Conservation (phyloP, 2,113 vertebrate species). For the Pionites leucogaster region DNA sequence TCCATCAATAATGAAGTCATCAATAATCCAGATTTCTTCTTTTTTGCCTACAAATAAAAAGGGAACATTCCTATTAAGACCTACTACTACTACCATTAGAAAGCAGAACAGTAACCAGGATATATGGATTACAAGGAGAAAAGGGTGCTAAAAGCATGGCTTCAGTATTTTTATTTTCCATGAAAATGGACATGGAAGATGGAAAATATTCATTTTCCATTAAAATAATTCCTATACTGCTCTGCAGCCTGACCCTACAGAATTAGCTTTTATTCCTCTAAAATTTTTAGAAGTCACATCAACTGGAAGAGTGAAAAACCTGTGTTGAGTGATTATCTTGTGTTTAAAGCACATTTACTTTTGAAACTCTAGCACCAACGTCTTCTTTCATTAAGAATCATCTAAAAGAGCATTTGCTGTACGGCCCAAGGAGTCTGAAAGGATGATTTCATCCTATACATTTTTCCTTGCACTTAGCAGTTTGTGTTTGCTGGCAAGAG, state of each 20-base stretch:
- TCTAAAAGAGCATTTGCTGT: neutral
- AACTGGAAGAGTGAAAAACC: neutral
- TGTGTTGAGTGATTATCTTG: neutral
- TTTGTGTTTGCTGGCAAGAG: neutral
- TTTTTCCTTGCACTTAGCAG: neutral
- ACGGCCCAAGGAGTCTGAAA: neutral
- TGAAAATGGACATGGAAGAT: neutral
- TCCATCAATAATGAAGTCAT: slow-evolving; percentile 96
- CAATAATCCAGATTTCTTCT: slow-evolving; percentile 98
- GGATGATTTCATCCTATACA: neutral
- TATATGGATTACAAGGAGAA: neutral
- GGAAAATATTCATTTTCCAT: neutral
- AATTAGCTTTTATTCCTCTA: neutral
- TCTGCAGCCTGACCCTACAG: neutral
- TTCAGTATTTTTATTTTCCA: neutral
- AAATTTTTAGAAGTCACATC: neutral
- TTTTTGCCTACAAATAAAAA: slow-evolving; percentile 87
- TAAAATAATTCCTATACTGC: neutral
- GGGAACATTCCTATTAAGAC: slow-evolving; percentile 15
- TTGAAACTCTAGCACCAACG: neutral
- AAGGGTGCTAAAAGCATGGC: neutral
- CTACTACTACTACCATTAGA: neutral
- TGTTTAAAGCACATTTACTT: neutral
- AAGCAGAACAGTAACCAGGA: neutral
- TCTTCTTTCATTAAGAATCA: neutral